Evolutionary conservation across 1,140 invertebrate species (phyloP).

Genomic region (Conus ventricosus): DNA sequence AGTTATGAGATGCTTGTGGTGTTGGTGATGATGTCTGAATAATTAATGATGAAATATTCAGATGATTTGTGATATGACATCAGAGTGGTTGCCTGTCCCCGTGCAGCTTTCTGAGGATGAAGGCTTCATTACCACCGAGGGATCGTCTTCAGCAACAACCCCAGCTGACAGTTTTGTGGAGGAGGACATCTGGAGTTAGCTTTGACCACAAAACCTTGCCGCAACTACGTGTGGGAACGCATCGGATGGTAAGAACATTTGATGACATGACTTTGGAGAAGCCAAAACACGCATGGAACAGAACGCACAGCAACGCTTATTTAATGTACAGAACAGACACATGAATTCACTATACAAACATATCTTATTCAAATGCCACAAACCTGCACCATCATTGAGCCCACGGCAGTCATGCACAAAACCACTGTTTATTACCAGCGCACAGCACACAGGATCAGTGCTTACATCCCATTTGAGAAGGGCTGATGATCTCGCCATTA

Average conservation of each 20-base stretch:
- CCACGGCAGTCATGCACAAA: too few relatives aligned
- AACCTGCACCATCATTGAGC: too few relatives aligned
- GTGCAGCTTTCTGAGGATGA: conserved; percentile 53
- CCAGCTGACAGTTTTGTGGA: conserved; percentile 39
- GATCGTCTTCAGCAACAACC: conserved; percentile 45
- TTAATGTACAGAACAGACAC: neutral
- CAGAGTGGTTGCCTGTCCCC: neutral
- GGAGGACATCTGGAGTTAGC: conserved; percentile 58
- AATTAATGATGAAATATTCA: too few relatives aligned
- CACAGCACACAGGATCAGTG: too few relatives aligned
- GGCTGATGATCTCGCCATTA: too few relatives aligned
- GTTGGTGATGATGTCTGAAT: too few relatives aligned
- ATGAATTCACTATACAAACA: neutral
- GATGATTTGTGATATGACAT: too few relatives aligned
- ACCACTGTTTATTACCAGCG: too few relatives aligned
- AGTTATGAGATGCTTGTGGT: too few relatives aligned
- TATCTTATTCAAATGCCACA: neutral
- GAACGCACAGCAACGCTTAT: neutral
- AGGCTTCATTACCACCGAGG: conserved; percentile 44
- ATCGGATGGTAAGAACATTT: conserved; percentile 54
- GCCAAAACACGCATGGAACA: neutral
- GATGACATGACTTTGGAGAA: too few relatives aligned
- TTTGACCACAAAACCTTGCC: conserved; percentile 46
- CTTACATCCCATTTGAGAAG: too few relatives aligned
- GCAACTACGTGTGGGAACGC: conserved; percentile 66